phyloP scores from a whole-genome alignment of 2,888 invertebrate genomes.

The Willowsia nigromaculata region DNA sequence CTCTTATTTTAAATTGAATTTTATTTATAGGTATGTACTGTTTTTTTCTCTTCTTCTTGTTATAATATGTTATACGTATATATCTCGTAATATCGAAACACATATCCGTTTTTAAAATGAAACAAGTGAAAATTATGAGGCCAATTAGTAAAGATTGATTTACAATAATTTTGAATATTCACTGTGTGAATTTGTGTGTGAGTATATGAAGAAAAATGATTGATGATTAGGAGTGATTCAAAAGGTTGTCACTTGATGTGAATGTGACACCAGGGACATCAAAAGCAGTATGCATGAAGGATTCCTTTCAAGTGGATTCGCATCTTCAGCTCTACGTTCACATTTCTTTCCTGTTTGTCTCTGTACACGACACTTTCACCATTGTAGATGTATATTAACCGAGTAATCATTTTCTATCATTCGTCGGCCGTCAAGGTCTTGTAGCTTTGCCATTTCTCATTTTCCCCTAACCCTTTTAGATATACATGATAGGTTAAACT shows the following conservation, averaged over 20 bases:
- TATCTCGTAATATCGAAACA: too few relatives aligned
- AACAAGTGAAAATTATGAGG: not conserved
- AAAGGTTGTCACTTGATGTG: constrained; percentile 14
- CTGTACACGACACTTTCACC: not conserved
- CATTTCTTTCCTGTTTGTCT: not conserved
- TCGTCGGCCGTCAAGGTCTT: constrained; percentile 61
- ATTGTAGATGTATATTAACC: not conserved
- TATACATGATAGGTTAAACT: too few relatives aligned
- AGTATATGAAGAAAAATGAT: not conserved
- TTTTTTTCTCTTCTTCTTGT: not conserved
- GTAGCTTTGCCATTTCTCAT: constrained; percentile 33
- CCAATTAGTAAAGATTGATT: not conserved
- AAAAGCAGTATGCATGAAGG: not conserved
- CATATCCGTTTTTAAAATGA: not conserved
- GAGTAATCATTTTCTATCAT: constrained; percentile 42
- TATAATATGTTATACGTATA: not conserved
- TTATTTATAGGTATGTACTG: not conserved
- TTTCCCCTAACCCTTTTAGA: not conserved
- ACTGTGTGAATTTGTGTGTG: constrained; percentile 34
- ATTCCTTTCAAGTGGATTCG: not conserved
- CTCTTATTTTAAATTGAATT: not conserved
- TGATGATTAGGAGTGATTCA: not conserved
- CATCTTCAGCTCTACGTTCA: too few relatives aligned
- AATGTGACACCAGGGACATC: constrained; percentile 3
- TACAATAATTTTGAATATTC: not conserved